Evolutionary conservation across 1,140 invertebrate species (phyloP).

Genomic region (Sinella curviseta): DNA sequence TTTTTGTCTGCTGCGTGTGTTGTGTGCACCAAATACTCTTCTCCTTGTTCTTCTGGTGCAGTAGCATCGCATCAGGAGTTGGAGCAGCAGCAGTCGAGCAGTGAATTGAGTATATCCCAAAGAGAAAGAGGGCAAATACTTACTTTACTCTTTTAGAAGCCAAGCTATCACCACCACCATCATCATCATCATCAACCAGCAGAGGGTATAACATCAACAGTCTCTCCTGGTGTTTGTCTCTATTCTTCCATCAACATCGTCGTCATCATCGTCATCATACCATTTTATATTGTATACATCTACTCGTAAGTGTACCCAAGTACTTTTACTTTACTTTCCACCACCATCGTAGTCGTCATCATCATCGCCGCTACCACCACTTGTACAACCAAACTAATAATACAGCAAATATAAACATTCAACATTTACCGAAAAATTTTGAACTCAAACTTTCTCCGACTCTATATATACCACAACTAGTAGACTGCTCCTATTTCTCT

Average conservation of each 20-base stretch:
- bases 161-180: constrained; percentile 19
- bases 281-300: not conserved
- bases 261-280: not conserved
- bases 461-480: not conserved
- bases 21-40: not conserved
- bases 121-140: constrained; percentile 23
- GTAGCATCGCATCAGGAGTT: not conserved
- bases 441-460: constrained; percentile 17
- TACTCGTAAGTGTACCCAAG: not conserved
- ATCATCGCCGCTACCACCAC: not conserved
- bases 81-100: not conserved
- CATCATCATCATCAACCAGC: not conserved
- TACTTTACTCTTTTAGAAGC: constrained; percentile 26
- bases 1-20: not conserved
- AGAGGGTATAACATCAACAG: constrained; percentile 10
- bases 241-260: constrained; percentile 8
- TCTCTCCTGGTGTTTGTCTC: not conserved
- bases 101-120: constrained; percentile 19
- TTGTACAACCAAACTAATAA: constrained; percentile 22
- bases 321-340: not conserved
- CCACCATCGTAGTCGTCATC: not conserved
- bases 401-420: constrained; percentile 26
- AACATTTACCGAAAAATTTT: constrained; percentile 18
- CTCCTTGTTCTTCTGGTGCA: not conserved
- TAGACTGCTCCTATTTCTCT: not conserved